These are phyloP conservation scores for Trichopria drosophilae DNA, from an alignment of 2,888 invertebrate genomes.

Conservation along the genomic window DNA sequence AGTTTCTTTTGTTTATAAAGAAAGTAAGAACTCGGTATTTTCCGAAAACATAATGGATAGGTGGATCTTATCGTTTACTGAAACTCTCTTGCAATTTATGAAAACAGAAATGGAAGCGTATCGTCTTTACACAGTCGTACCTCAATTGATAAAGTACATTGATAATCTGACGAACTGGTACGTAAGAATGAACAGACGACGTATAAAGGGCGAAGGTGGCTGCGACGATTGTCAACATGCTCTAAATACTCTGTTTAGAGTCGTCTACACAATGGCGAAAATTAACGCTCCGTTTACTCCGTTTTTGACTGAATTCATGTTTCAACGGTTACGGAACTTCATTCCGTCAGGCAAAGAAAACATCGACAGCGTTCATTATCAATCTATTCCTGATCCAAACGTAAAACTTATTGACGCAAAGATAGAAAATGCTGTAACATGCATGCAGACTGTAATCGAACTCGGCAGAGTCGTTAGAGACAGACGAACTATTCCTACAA, in stretches of 20 bases:
- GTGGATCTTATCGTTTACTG: conserved; percentile 97
- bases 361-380: conserved; percentile 85
- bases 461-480: conserved; percentile 91
- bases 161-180: conserved; percentile 99
- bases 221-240: conserved; percentile 80
- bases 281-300: conserved; percentile 99
- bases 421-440: conserved; percentile 86
- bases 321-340: conserved; percentile 79
- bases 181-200: conserved; percentile 91
- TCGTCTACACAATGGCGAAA: conserved; percentile 83
- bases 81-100: conserved; percentile 86
- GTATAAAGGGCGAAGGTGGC: conserved; percentile 91
- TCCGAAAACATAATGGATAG: conserved; percentile 86
- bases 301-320: conserved; percentile 93
- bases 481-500: conserved; percentile 89
- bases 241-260: conserved; percentile 83
- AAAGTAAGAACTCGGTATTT: conserved; percentile 40
- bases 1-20: conserved; percentile 54
- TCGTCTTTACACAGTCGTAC: conserved; percentile 92
- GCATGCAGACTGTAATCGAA: conserved; percentile 95
- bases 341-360: conserved; percentile 61
- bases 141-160: conserved; percentile 90
- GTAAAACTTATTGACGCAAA: conserved; percentile 73
- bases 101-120: conserved; percentile 93
- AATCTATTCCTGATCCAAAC: conserved; percentile 81